These are phyloP conservation scores for Zingel zingel DNA, from an alignment of 2,113 vertebrate genomes.

Conservation along the genomic window DNA sequence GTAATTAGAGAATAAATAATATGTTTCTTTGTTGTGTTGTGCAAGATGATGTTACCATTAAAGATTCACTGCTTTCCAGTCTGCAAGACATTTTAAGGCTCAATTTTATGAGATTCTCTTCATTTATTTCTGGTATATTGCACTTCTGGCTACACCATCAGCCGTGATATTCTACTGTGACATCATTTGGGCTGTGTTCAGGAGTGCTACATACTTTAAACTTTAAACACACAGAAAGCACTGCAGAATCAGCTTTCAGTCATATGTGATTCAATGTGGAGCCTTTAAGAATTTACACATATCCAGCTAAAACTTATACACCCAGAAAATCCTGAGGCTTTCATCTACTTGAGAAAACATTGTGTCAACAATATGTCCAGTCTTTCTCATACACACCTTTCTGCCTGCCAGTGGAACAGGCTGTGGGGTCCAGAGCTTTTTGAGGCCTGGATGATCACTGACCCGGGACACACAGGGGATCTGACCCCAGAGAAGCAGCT, in stretches of 20 bases:
- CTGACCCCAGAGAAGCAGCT: conserved; percentile 73
- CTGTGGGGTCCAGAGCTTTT: conserved; percentile 79
- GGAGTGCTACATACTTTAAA: neutral
- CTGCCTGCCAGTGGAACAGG: conserved; percentile 70
- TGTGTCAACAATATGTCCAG: conserved; percentile 11
- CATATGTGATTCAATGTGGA: conserved; percentile 2
- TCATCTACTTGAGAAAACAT: conserved; percentile 42
- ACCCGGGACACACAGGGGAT: conserved; percentile 70
- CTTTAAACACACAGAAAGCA: conserved; percentile 11
- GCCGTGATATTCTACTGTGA: neutral
- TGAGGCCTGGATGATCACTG: conserved; percentile 72
- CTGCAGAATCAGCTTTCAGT: conserved; percentile 26
- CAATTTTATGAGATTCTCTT: neutral
- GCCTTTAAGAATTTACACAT: conserved; percentile 39
- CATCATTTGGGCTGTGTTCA: conserved; percentile 5
- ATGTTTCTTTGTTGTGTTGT: neutral
- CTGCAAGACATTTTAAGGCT: neutral
- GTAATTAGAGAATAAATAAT: neutral
- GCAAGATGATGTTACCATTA: neutral
- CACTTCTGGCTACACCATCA: neutral
- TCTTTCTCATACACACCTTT: conserved; percentile 57
- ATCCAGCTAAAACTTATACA: conserved; percentile 39
- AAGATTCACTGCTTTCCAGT: neutral
- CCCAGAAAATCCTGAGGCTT: conserved; percentile 29
- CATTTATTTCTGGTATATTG: neutral